Evolutionary conservation across 2,797 vertebrate genomes (phyloP), one percentile per base, ranked within the genome.

Genomic region (Hyperoplus immaculatus): DNA sequence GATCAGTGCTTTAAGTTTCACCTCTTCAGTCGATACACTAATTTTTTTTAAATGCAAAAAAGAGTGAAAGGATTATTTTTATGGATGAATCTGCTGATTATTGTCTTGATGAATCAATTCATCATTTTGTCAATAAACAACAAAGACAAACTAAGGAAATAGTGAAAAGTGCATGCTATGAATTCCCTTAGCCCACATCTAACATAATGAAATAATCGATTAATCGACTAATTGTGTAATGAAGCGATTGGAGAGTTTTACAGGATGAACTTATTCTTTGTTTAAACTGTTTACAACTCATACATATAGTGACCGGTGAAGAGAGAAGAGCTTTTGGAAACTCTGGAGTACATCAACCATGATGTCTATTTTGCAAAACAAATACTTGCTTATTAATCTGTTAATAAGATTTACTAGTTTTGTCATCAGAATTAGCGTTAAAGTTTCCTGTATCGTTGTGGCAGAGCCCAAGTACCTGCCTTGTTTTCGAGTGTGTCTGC

Each of bases 371-470:
- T 21, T 56, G 49, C 55, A 18, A 1, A 1, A 54, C 51, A 11
- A 63, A 49, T 45, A 64, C 16, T 47, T 69, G 21, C 36, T 42
- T 36, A 65, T 60, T 49, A 56, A 54, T 62, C 18, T 70, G 57
- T 60, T 71, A 51, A 66, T 81, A 42, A 72, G 77, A 51, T 64
- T 65, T 41, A 64, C 61, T 55, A 8, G 11, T 39, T 2, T 66
- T 83, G 7, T 74, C 45, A 61, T 77, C 67, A 70, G 59, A 49
- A 1, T 80, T 11, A 7, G 45, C 47, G 53, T 51, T 85, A 39
- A 73, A 79, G 61, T 76, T 56, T 69, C 45, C 82, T 60, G 71
- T 38, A 61, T 76, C n/a, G 15, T 18, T 60, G 69, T 63, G 39
- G 54, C 64, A 0, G 16, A 63, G 43, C 41, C 46, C 1, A 16